These are phyloP conservation scores for Corythoichthys intestinalis DNA, from an alignment of 2,113 vertebrate species.

Conservation along the genomic window DNA sequence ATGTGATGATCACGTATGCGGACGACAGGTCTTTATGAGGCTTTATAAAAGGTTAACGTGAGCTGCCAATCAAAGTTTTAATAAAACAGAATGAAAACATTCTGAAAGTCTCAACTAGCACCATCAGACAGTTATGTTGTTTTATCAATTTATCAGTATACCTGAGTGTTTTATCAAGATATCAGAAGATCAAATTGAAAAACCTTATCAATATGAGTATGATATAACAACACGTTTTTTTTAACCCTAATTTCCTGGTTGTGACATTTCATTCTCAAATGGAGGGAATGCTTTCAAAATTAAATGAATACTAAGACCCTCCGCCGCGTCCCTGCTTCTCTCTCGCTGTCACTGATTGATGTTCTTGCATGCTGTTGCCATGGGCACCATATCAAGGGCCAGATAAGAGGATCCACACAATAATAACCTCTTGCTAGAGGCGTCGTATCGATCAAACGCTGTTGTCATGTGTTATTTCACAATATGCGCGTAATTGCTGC, in stretches of 20 bases:
- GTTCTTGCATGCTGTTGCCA: constrained; percentile 57
- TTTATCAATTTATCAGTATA: too few relatives aligned
- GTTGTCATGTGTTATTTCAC: constrained; percentile 42
- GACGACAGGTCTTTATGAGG: too few relatives aligned
- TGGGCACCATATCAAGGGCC: constrained; percentile 65
- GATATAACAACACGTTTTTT: neutral
- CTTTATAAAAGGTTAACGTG: too few relatives aligned
- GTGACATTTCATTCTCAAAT: neutral
- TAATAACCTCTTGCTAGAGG: constrained; percentile 64
- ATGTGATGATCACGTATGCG: too few relatives aligned
- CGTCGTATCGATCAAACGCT: constrained; percentile 60
- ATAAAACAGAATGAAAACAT: too few relatives aligned
- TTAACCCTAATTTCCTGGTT: constrained; percentile 42
- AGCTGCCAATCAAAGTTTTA: too few relatives aligned
- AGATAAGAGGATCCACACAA: constrained; percentile 67
- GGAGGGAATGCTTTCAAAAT: neutral
- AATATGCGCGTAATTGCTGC: constrained; percentile 49
- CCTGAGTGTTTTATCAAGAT: too few relatives aligned
- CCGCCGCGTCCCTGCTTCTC: neutral
- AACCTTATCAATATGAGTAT: too few relatives aligned
- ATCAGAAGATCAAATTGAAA: too few relatives aligned
- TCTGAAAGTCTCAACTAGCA: too few relatives aligned
- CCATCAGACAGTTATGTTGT: too few relatives aligned
- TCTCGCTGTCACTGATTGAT: constrained; percentile 15
- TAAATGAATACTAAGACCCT: neutral